Evolutionary conservation across 2,797 vertebrate genomes (phyloP).

Genomic region (Ceryle rudis): DNA sequence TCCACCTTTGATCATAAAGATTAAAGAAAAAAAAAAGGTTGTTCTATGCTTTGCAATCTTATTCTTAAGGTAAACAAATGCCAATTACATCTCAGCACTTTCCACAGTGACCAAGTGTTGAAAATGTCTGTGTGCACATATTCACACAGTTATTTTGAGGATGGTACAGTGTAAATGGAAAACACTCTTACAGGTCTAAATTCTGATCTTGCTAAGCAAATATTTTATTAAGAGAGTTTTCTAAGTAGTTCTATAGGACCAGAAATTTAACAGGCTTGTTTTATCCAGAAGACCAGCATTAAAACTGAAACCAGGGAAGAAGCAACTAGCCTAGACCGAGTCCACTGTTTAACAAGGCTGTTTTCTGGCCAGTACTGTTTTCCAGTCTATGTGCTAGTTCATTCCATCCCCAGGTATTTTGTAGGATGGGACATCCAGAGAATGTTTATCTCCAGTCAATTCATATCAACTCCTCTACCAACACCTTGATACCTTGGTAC

Average conservation of each 20-base stretch:
- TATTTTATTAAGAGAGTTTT: neutral
- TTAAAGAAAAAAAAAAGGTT: neutral
- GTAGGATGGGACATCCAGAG: neutral
- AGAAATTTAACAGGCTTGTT: neutral
- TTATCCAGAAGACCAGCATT: neutral
- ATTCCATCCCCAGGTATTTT: neutral
- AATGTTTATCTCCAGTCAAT: neutral
- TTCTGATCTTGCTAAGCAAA: neutral
- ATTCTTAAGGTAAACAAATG: neutral
- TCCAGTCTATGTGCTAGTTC: neutral
- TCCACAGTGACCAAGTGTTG: neutral
- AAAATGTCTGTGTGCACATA: neutral
- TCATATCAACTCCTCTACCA: neutral
- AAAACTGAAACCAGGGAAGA: neutral
- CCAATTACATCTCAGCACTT: neutral
- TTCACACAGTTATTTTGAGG: neutral
- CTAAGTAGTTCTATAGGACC: neutral
- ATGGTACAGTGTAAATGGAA: neutral
- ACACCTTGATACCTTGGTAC: neutral
- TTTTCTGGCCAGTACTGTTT: neutral
- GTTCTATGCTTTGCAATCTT: neutral
- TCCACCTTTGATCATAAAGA: neutral
- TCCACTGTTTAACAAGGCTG: neutral
- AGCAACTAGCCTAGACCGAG: neutral
- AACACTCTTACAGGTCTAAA: neutral